These are phyloP conservation scores for western clawed frog (Xenopus tropicalis) DNA, from an alignment of 2,113 vertebrate species.

Conservation along the genomic window UCB_Xtro_10.0 CM004447.2:121311001-121311500, in stretches of 20 bases:
- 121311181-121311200: slow-evolving; percentile 44
- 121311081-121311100: slow-evolving; percentile 34
- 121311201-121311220: slow-evolving; percentile 42
- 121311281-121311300: slow-evolving; percentile 21
- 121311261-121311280: slow-evolving; percentile 29
- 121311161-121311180: slow-evolving; percentile 44
- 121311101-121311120: slow-evolving; percentile 40
- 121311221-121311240: slow-evolving; percentile 41
- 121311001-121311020: too few species aligned
- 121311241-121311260: slow-evolving; percentile 23
- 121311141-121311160: slow-evolving; percentile 45
- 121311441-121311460: too few species aligned
- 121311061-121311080: slow-evolving; percentile 32
- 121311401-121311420: too few species aligned
- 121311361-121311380: too few species aligned
- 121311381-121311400: too few species aligned
- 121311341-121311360: not conserved
- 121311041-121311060: slow-evolving; percentile 38
- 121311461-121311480: too few species aligned
- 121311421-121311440: too few species aligned
- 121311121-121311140: slow-evolving; percentile 44
- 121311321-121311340: slow-evolving; percentile 42
- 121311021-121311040: slow-evolving; percentile 19
- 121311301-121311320: slow-evolving; percentile 25
- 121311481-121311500: too few species aligned